Conservation (phyloP, 2,113 vertebrate species). For the Dromas ardeola region DNA sequence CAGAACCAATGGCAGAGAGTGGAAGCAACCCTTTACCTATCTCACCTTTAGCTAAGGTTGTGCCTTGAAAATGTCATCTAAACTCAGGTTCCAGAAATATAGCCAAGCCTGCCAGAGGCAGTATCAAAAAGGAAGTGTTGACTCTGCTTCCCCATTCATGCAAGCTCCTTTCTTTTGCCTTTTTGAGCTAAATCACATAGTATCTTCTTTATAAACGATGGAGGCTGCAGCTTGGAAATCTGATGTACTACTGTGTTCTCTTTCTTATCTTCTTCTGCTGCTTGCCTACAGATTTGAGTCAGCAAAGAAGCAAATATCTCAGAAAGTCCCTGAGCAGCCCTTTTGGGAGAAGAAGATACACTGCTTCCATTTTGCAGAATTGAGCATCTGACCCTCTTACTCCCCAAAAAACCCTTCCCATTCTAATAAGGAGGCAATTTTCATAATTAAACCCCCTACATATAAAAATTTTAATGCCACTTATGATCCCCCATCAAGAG, state of each 20-base stretch:
- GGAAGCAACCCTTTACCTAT: background rate
- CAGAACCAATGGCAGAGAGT: background rate
- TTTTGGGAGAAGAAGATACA: background rate
- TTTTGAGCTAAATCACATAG: background rate
- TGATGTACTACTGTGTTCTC: background rate
- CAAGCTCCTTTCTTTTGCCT: background rate
- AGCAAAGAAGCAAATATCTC: background rate
- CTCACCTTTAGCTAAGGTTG: background rate
- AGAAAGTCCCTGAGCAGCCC: background rate
- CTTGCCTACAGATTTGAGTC: background rate
- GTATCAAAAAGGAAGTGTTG: background rate
- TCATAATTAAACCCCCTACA: background rate
- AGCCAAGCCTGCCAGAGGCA: background rate
- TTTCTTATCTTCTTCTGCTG: background rate
- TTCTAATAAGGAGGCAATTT: background rate
- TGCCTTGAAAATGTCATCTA: background rate
- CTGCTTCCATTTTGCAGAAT: background rate
- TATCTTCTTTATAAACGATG: background rate
- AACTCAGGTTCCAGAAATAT: background rate
- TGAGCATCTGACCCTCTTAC: background rate
- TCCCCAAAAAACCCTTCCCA: rapidly evolving
- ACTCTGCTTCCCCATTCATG: background rate
- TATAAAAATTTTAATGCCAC: background rate
- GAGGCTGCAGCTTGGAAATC: background rate
- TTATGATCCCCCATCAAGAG: background rate